phyloP scores from a whole-genome alignment of 2,888 invertebrate species.

The Agriopis marginaria region DNA sequence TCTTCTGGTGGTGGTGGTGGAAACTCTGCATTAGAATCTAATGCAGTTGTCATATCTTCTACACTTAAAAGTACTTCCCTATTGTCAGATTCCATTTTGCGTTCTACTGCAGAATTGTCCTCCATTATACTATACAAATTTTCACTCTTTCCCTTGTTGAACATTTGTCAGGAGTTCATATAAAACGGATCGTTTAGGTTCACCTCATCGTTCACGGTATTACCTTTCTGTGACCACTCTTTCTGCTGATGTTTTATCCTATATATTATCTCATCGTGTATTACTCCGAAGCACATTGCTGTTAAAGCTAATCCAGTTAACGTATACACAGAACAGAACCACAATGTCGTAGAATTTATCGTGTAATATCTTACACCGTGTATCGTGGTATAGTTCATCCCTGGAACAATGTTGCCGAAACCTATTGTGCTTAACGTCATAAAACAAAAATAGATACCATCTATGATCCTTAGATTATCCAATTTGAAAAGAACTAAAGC shows the following conservation, averaged over 20 bases:
- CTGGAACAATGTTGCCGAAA: conserved; percentile 94
- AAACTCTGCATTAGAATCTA: conserved; percentile 69
- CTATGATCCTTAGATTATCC: conserved; percentile 96
- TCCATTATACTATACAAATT: conserved; percentile 87
- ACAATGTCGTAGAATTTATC: conserved; percentile 90
- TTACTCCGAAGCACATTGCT: conserved; percentile 96
- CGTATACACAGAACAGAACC: conserved; percentile 96
- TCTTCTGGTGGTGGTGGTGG: conserved; percentile 79
- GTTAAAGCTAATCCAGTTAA: conserved; percentile 95
- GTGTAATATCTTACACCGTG: conserved; percentile 84
- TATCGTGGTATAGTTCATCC: conserved; percentile 84
- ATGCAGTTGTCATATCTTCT: conserved; percentile 77
- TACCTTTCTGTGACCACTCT: conserved; percentile 87
- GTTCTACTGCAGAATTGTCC: conserved; percentile 77
- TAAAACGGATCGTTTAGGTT: conserved; percentile 88
- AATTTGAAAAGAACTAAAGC: conserved; percentile 95
- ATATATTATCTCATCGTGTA: conserved; percentile 95
- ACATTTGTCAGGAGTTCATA: conserved; percentile 92
- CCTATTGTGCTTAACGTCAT: conserved; percentile 97
- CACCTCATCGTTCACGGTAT: conserved; percentile 89
- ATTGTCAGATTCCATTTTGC: conserved; percentile 82
- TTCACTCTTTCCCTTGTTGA: conserved; percentile 82
- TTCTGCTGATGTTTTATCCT: conserved; percentile 91
- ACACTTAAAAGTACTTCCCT: conserved; percentile 82
- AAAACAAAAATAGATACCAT: conserved; percentile 97